These are phyloP conservation scores for Gasterosteus nipponicus DNA, from an alignment of 2,113 vertebrate species.

Conservation along the genomic window DNA sequence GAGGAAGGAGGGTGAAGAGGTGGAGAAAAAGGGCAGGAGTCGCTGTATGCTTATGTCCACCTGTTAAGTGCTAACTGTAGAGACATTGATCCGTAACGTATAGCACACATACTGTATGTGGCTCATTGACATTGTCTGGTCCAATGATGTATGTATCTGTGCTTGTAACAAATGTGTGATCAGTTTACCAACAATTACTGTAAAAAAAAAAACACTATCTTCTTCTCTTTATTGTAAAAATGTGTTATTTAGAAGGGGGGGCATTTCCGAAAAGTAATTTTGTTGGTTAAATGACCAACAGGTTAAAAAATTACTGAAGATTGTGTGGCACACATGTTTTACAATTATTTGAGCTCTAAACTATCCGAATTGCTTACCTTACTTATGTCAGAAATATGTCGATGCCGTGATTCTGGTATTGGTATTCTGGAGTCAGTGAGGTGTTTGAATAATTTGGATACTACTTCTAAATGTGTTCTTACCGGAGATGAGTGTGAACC, in stretches of 20 bases:
- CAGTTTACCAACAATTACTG: constrained; percentile 19
- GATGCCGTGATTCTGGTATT: neutral
- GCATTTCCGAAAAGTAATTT: neutral
- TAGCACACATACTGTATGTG: constrained; percentile 9
- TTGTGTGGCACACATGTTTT: neutral
- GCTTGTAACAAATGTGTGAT: constrained; percentile 26
- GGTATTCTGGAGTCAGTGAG: neutral
- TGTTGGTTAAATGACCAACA: neutral
- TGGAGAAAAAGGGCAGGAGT: constrained; percentile 31
- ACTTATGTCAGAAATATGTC: neutral
- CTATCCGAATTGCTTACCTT: neutral
- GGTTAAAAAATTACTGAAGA: neutral
- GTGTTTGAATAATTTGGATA: too few species aligned
- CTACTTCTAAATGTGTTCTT: neutral
- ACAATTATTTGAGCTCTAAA: neutral
- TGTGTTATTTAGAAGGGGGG: neutral
- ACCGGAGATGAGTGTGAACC: neutral
- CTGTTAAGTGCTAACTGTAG: constrained; percentile 19
- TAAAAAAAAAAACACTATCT: neutral
- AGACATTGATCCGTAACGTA: constrained; percentile 14
- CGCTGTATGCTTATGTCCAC: constrained; percentile 31
- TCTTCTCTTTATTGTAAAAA: constrained; percentile 10
- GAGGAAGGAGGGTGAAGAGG: constrained; percentile 37
- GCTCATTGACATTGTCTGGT: neutral
- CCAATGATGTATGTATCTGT: constrained; percentile 6